phyloP scores from a whole-genome alignment of 1,140 invertebrate genomes.

The Medauroidea extradentata region DNA sequence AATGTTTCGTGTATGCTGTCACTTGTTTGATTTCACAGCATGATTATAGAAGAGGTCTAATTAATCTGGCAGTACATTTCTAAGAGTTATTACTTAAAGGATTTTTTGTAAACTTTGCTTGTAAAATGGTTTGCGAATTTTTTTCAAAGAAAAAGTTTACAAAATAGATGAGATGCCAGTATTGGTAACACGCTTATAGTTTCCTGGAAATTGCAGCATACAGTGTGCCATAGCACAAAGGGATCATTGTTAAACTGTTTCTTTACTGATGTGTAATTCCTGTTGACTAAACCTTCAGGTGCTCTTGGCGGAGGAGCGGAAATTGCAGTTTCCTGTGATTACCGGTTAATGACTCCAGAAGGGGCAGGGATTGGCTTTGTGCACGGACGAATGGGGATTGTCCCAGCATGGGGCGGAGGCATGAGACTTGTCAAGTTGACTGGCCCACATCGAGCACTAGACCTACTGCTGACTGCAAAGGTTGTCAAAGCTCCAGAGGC shows the following conservation, averaged over 20 bases:
- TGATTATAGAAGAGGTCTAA: neutral
- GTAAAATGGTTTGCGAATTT: neutral
- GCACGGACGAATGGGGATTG: conserved; percentile 54
- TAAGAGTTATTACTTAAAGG: neutral
- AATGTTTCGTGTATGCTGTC: neutral
- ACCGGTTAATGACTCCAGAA: conserved; percentile 44
- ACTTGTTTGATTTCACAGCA: no score
- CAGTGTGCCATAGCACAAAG: no score
- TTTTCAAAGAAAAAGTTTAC: neutral
- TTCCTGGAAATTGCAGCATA: no score
- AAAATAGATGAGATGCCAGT: neutral
- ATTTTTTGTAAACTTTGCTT: neutral
- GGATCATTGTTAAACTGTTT: neutral
- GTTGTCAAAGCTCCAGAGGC: conserved; percentile 41
- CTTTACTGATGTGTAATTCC: neutral
- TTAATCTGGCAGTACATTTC: neutral
- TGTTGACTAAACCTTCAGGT: no score
- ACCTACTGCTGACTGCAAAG: conserved; percentile 43
- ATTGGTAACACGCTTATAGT: neutral
- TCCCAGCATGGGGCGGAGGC: conserved; percentile 55
- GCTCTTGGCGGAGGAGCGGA: conserved; percentile 60
- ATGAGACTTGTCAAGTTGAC: conserved; percentile 34
- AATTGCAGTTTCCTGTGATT: conserved; percentile 52
- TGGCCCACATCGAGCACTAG: conserved; percentile 35
- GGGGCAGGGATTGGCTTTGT: conserved; percentile 50